These are phyloP conservation scores for Tetragnatha montana DNA, from an alignment of 2,888 invertebrate species.

Conservation along the genomic window DNA sequence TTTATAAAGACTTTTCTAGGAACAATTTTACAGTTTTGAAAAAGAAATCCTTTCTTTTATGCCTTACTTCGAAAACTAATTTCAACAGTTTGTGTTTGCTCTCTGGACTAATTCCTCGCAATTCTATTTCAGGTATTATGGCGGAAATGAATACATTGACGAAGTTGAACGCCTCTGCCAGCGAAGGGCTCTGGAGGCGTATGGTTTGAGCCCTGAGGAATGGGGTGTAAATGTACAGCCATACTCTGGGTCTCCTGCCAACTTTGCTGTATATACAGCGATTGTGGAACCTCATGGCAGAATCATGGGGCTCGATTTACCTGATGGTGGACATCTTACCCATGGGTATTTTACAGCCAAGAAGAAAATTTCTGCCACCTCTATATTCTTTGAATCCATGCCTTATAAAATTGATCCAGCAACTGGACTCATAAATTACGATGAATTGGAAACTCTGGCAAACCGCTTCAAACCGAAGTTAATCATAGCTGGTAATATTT, in stretches of 20 bases:
- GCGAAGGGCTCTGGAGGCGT: constrained; percentile 79
- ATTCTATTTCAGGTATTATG: constrained; percentile 79
- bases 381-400: constrained; percentile 81
- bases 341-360: constrained; percentile 79
- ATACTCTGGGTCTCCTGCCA: constrained; percentile 80
- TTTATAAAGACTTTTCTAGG: no score
- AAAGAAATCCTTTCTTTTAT: background rate
- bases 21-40: no score
- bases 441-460: constrained; percentile 78
- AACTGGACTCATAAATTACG: constrained; percentile 80
- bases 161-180: constrained; percentile 80
- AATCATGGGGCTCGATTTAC: constrained; percentile 81
- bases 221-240: constrained; percentile 81
- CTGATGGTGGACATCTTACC: constrained; percentile 79
- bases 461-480: constrained; percentile 79
- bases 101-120: background rate
- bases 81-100: no score
- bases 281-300: constrained; percentile 79
- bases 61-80: background rate
- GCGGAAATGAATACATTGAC: constrained; percentile 80
- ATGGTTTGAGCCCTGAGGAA: constrained; percentile 77
- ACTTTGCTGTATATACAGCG: constrained; percentile 81
- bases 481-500: constrained; percentile 79
- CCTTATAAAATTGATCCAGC: constrained; percentile 79
- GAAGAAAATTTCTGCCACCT: constrained; percentile 80